Conservation (phyloP, 2,113 vertebrate species). For the Poicephalus meyeri region DNA sequence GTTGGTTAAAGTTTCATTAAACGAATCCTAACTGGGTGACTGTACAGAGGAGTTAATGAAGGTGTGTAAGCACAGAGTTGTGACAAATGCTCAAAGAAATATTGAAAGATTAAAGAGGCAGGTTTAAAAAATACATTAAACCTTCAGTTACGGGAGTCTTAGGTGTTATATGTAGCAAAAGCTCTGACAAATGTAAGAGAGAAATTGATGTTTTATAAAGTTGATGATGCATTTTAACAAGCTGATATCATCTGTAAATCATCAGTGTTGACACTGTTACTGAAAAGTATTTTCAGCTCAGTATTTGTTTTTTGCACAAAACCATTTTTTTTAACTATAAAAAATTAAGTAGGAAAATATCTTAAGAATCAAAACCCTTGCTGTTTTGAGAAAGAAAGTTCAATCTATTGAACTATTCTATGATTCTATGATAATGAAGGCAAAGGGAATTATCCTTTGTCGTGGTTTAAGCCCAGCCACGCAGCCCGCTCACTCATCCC, state of each 20-base stretch:
- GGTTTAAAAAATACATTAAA: constrained; percentile 65
- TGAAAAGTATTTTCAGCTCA: not conserved
- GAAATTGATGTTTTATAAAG: constrained; percentile 5
- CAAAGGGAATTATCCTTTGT: not conserved
- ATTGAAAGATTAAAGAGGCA: constrained; percentile 55
- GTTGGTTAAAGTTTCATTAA: constrained; percentile 29
- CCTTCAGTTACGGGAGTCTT: constrained; percentile 30
- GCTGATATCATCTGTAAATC: not conserved
- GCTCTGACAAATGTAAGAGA: not conserved
- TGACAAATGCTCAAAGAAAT: constrained; percentile 60
- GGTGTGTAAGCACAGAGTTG: constrained; percentile 31
- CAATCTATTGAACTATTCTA: not conserved
- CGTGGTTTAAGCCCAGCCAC: no score
- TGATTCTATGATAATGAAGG: not conserved
- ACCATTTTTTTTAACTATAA: not conserved
- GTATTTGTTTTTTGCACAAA: not conserved
- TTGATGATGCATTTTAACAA: constrained; percentile 34
- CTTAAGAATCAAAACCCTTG: not conserved
- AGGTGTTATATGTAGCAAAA: not conserved
- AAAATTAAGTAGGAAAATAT: not conserved
- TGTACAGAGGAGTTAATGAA: constrained; percentile 38
- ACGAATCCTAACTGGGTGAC: constrained; percentile 1
- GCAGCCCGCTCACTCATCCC: no score
- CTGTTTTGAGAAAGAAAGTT: not conserved
- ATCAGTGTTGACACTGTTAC: not conserved